Conservation (phyloP, 2,888 invertebrate species). For the Heteromurus nitidus region DNA sequence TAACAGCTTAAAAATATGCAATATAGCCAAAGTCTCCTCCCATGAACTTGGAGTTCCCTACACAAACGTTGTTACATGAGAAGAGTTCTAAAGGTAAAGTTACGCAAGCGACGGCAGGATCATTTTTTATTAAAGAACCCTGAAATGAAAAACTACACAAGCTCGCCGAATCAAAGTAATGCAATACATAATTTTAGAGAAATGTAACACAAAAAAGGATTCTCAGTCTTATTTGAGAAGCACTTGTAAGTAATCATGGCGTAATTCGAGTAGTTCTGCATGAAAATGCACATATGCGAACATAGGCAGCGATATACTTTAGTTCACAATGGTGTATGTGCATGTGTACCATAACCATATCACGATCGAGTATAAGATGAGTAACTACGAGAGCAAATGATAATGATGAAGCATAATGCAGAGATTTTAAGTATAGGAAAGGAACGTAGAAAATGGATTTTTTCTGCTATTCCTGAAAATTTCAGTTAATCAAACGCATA, state of each 20-base stretch:
- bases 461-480: not conserved
- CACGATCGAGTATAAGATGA: slow-evolving; percentile 6
- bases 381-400: slow-evolving; percentile 1
- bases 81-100: not conserved
- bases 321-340: too few species aligned
- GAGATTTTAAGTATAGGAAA: not conserved
- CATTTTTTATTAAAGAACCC: too few species aligned
- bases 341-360: not conserved
- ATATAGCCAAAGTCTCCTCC: too few species aligned
- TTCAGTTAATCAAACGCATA: not conserved
- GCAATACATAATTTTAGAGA: too few species aligned
- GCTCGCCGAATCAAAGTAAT: too few species aligned
- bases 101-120: slow-evolving; percentile 7
- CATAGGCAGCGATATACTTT: too few species aligned
- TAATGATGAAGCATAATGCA: slow-evolving; percentile 11
- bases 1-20: too few species aligned
- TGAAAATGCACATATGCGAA: too few species aligned
- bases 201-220: too few species aligned
- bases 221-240: too few species aligned
- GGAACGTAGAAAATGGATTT: not conserved
- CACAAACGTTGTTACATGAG: not conserved
- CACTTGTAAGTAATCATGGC: slow-evolving; percentile 13
- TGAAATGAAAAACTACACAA: too few species aligned
- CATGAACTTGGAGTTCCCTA: not conserved
- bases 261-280: slow-evolving; percentile 25